phyloP scores from a whole-genome alignment of 2,113 vertebrate species.

The Ascaphus truei region DNA sequence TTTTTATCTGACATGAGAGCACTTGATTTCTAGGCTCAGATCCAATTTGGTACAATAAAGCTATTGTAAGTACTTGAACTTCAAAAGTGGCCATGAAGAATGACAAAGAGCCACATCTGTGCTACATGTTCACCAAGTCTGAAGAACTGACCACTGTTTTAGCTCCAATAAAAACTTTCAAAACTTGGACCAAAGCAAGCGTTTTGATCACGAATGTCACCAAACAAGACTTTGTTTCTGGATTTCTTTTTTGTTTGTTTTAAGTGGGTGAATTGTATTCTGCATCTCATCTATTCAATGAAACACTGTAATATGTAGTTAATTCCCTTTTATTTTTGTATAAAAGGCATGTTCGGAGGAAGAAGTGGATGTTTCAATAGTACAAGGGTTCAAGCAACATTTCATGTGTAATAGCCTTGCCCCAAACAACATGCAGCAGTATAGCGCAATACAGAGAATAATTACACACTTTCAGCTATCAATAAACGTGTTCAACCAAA shows the following conservation, averaged over 20 bases:
- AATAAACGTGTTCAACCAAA: too few species aligned
- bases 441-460: too few species aligned
- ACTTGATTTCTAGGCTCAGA: constrained; percentile 16
- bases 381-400: constrained; percentile 23
- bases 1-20: constrained; percentile 4
- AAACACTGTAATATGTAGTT: neutral
- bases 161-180: neutral
- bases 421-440: too few species aligned
- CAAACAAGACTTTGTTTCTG: neutral
- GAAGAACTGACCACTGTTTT: neutral
- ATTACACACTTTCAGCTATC: too few species aligned
- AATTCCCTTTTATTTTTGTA: neutral
- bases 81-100: constrained; percentile 42
- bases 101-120: neutral
- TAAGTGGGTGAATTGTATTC: constrained; percentile 8
- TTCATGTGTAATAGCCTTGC: too few species aligned
- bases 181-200: neutral
- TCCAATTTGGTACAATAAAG: constrained; percentile 43
- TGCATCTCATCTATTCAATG: neutral
- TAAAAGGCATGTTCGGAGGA: constrained; percentile 3
- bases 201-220: neutral
- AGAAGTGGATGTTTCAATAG: neutral
- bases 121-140: neutral
- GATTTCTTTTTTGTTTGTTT: neutral
- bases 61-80: constrained; percentile 39